Evolutionary conservation across 2,113 vertebrate species (phyloP).

Genomic region (Spheniscus mendiculus): DNA sequence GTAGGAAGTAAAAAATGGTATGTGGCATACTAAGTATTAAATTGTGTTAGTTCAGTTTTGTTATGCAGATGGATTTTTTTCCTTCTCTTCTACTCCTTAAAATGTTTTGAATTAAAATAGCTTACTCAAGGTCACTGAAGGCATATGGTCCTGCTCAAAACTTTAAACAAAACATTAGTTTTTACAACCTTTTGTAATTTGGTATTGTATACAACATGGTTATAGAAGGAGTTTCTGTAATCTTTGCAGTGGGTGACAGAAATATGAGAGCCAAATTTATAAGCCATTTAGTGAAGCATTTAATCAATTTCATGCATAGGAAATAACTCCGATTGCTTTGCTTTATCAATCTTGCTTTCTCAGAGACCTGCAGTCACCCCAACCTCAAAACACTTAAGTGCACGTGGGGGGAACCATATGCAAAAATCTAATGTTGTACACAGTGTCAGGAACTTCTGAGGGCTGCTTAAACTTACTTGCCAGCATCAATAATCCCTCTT

Average conservation of each 20-base stretch:
- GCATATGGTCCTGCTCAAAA: constrained; percentile 86
- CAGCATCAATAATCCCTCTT: constrained; percentile 44
- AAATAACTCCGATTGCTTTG: constrained; percentile 79
- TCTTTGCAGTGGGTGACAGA: constrained; percentile 87
- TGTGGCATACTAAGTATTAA: constrained; percentile 9
- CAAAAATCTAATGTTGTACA: not conserved
- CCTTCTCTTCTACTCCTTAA: constrained; percentile 65
- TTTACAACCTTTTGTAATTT: constrained; percentile 88
- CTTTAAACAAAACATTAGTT: constrained; percentile 88
- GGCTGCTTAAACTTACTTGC: constrained; percentile 15
- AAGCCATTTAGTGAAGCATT: constrained; percentile 87
- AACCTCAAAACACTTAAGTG: constrained; percentile 46
- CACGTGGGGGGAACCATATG: not conserved
- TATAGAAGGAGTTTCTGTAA: constrained; percentile 79
- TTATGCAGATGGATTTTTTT: constrained; percentile 71
- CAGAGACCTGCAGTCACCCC: constrained; percentile 40
- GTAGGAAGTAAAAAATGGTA: not conserved
- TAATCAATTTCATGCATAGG: constrained; percentile 87
- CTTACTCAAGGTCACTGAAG: constrained; percentile 84
- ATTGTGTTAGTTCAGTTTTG: constrained; percentile 48
- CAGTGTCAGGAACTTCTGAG: constrained; percentile 50
- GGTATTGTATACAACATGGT: constrained; percentile 84
- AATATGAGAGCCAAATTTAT: constrained; percentile 87
- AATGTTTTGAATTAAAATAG: constrained; percentile 88
- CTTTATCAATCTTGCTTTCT: constrained; percentile 81